Evolutionary conservation across 2,797 vertebrate genomes (phyloP), one percentile per base, ranked within the genome.

Genomic region (Molossus molossus): DNA sequence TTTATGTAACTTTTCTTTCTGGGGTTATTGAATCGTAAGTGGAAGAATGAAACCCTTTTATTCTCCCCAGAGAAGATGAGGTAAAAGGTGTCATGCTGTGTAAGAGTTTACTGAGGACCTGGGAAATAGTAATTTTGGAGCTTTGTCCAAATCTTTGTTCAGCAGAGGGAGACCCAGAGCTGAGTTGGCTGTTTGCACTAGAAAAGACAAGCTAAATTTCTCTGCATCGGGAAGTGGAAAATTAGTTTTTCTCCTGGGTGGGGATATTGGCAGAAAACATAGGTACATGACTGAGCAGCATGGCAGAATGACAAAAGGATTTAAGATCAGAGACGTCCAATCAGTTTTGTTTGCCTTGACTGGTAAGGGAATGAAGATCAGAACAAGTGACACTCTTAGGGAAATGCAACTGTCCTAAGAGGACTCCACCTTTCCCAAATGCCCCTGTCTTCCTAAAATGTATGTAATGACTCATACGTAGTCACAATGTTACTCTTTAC

Each of bases 91-190:
- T 40, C 62, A 40, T 27, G 27, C 65, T 85, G 87, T 77, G 1
- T 81, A 91, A 75, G 75, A 96, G 88, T 92, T 96, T 95, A 27
- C 20, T 84, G 81, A 95, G 18, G 60, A 81, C 23, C 93, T 95
- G 91, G 90, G 83, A 96, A 84, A 60, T 45, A 62, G 37, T 50
- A n/a, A 58, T 90, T 90, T 92, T 88, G n/a, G 58, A 95, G 18
- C 4, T 90, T 92, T 85, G 45, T 94, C 86, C 73, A 95, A 88
- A 75, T 96, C 79, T 94, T 96, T 94, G 72, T 57, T 97, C 72
- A 90, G 91, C 85, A 90, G 82, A 94, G 62, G 92, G 33, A 94
- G 87, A 72, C 29, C 17, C 55, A 40, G 33, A 95, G 85, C 76
- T 94, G 92, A 96, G 65, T 23, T 86, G 27, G 72, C 92, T 79